Evolutionary conservation across 2,797 vertebrate genomes (phyloP).

Genomic region (Spea hammondii): DNA sequence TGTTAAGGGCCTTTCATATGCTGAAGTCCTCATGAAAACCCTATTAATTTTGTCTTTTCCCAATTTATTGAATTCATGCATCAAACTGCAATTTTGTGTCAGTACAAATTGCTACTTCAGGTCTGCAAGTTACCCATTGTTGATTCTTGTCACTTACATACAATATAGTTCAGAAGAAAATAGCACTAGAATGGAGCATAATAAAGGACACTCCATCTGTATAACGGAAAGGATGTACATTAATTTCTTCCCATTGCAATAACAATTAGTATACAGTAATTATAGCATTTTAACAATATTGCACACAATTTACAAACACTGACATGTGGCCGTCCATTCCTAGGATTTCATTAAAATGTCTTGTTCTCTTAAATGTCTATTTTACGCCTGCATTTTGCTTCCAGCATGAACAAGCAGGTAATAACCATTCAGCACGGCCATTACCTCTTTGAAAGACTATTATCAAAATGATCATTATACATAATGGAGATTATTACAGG

Average conservation of each 20-base stretch:
- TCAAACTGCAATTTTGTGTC: too few species aligned
- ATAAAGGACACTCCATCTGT: neutral
- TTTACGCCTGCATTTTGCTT: slow-evolving; percentile 76
- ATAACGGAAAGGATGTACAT: neutral
- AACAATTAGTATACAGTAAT: neutral
- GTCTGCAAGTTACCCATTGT: too few species aligned
- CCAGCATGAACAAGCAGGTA: slow-evolving; percentile 76
- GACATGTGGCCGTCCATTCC: slow-evolving; percentile 65
- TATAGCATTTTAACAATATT: neutral
- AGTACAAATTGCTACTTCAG: too few species aligned
- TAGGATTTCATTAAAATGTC: slow-evolving; percentile 67
- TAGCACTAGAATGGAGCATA: neutral
- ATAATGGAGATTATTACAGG: slow-evolving; percentile 83
- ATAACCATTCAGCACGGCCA: slow-evolving; percentile 74
- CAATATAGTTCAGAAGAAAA: too few species aligned
- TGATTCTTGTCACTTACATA: too few species aligned
- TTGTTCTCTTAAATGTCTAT: slow-evolving; percentile 71
- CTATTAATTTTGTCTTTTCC: too few species aligned
- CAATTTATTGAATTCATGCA: too few species aligned
- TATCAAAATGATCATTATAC: slow-evolving; percentile 83
- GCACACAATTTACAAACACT: slow-evolving; percentile 57
- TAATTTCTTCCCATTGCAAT: neutral
- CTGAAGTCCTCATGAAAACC: too few species aligned
- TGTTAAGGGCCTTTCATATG: too few species aligned
- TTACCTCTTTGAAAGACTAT: slow-evolving; percentile 80